Percentiles rank a stretch among this genome's conserved stretches.
These are phyloP conservation scores for Hippoglossus hippoglossus DNA, from an alignment of 2,797 vertebrate genomes.

Conservation along the genomic window DNA sequence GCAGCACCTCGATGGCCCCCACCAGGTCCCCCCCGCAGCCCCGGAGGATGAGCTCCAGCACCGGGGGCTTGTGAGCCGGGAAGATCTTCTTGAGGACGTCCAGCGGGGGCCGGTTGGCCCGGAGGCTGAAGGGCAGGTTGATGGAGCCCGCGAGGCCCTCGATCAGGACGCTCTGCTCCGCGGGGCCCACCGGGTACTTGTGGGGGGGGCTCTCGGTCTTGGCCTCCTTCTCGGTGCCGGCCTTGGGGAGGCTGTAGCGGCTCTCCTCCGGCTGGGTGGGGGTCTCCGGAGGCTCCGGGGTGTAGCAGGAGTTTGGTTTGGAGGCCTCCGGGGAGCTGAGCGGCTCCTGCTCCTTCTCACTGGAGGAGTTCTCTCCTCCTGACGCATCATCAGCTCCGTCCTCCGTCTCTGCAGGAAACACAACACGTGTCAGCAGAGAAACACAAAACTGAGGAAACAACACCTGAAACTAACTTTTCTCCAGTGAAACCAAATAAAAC, in stretches of 20 bases:
- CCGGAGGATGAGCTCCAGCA: slow-evolving; percentile 94
- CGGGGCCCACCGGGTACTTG: slow-evolving; percentile 75
- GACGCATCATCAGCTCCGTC: slow-evolving; percentile 87
- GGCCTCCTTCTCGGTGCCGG: slow-evolving; percentile 79
- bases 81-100: slow-evolving; percentile 98
- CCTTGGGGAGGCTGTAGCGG: slow-evolving; percentile 84
- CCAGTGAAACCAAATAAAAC: too few species aligned
- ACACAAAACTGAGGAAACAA: not conserved
- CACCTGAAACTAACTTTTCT: too few species aligned
- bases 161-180: slow-evolving; percentile 89
- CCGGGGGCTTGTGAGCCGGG: slow-evolving; percentile 93
- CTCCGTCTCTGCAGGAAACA: slow-evolving; percentile 84
- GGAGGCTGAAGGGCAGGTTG: slow-evolving; percentile 91
- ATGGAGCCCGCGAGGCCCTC: slow-evolving; percentile 93
- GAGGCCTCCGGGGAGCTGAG: slow-evolving; percentile 90
- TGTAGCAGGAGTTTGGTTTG: slow-evolving; percentile 90
- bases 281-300: slow-evolving; percentile 89
- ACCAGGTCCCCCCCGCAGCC: slow-evolving; percentile 97
- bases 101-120: slow-evolving; percentile 93
- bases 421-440: not conserved
- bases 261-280: slow-evolving; percentile 87
- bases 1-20: slow-evolving; percentile 95
- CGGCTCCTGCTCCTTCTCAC: slow-evolving; percentile 92
- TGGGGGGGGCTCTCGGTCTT: slow-evolving; percentile 83
- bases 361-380: slow-evolving; percentile 89